Evolutionary conservation across 2,113 vertebrate genomes (phyloP).

Genomic region (Zeus faber): DNA sequence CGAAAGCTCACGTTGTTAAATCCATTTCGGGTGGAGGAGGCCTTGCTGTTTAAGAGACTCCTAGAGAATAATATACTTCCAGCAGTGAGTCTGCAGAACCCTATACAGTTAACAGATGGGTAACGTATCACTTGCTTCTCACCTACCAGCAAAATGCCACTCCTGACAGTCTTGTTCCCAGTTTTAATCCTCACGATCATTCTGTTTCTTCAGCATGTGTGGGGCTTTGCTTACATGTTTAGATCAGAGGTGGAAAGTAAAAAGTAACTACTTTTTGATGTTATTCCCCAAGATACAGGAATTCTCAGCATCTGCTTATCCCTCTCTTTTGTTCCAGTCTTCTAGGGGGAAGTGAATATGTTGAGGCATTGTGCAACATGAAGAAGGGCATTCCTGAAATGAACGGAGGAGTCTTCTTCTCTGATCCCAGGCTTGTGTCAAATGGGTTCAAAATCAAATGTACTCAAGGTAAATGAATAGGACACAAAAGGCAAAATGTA

Average conservation of each 20-base stretch:
- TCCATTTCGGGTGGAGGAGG: constrained; percentile 90
- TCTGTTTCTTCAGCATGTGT: constrained; percentile 6
- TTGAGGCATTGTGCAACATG: constrained; percentile 81
- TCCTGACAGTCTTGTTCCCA: constrained; percentile 19
- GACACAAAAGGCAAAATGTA: not conserved
- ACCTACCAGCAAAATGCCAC: constrained; percentile 18
- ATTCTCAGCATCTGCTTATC: constrained; percentile 7
- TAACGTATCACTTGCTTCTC: constrained; percentile 68
- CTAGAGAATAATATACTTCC: constrained; percentile 88
- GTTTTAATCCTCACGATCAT: constrained; percentile 18
- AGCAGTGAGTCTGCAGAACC: constrained; percentile 78
- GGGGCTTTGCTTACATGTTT: not conserved
- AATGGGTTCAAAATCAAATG: constrained; percentile 91
- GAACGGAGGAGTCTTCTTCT: constrained; percentile 73
- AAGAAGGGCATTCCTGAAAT: constrained; percentile 68
- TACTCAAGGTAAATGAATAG: constrained; percentile 78
- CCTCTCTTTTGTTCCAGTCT: constrained; percentile 65
- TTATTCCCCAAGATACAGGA: not conserved
- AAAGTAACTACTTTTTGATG: too few relatives aligned
- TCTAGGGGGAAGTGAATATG: constrained; percentile 80
- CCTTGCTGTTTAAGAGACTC: constrained; percentile 86
- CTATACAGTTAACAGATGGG: constrained; percentile 87
- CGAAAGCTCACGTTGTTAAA: constrained; percentile 85
- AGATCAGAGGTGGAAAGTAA: too few relatives aligned
- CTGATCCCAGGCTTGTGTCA: constrained; percentile 85